Evolutionary conservation across 37 sponge, comb jelly and placozoan species (phyloP), one percentile per base, ranked within the genome.

Genomic region (Sycon ciliatum): DNA sequence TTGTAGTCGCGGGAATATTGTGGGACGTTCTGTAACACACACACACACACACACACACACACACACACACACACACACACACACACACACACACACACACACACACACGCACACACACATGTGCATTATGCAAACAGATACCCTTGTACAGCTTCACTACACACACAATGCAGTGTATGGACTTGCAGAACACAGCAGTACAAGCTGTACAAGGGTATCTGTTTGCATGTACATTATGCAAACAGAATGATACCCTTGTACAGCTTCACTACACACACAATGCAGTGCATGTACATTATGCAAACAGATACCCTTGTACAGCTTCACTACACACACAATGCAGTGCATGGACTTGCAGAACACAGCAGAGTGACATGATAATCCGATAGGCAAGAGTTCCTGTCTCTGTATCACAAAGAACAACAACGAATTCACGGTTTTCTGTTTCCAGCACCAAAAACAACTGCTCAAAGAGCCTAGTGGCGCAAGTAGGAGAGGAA

Each of bases 1-100:
- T 85, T 89, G 69, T 89, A 89, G 72, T 85, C 80, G 32, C 90
- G 77, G 31, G 82, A 81, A 32, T 89, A 89, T 38, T 82, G 68
- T 22, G 85, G 64, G 54, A 67, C 80, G 84, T 88, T 40, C 4
- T 57, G 4, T 26, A 68, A 3, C 4, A 3, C 55, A 9, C 11
- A 18, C 46, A 3, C 36, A 11, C 1, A 56, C 32, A 35, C 22
- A 4, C 34, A 9, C 18, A 33, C 22, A 7, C 18, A 33, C 37
- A 67, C 16, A 42, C 49, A 42, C 49, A 42, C 49, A 42, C 49
- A 42, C 49, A 42, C 49, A 42, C 49, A 42, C 49, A 42, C 49
- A 42, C 49, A 42, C 49, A 42, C 49, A 42, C 13, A 18, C 13
- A 42, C 49, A 42, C 49, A 42, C 49, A 42, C 49, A 42, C 49